Conservation (phyloP, 2,888 invertebrate species). For the Trichopria drosophilae region DNA sequence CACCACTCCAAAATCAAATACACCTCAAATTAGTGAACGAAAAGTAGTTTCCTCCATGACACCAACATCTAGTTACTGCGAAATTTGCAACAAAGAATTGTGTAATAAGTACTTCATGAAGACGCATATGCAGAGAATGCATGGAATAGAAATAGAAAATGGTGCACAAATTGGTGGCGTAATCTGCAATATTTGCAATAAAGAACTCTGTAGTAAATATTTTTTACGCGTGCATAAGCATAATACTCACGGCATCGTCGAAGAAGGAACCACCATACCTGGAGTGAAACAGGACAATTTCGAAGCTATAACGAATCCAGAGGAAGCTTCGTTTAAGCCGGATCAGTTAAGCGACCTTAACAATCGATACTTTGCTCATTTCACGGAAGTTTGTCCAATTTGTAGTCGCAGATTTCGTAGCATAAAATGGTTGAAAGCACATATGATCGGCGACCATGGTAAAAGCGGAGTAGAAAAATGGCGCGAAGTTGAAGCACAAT, state of each 20-base stretch:
- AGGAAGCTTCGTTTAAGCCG: constrained; percentile 61
- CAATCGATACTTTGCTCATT: constrained; percentile 69
- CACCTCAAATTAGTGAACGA: constrained; percentile 55
- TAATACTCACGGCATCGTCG: constrained; percentile 95
- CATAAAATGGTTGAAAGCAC: constrained; percentile 84
- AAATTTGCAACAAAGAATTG: constrained; percentile 96
- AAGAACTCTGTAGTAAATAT: constrained; percentile 97
- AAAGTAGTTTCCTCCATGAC: constrained; percentile 67
- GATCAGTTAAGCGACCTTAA: constrained; percentile 64
- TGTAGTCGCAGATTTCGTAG: constrained; percentile 87
- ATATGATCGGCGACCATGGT: constrained; percentile 84
- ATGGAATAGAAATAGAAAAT: constrained; percentile 91
- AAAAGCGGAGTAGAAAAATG: constrained; percentile 67
- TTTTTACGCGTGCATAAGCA: constrained; percentile 96
- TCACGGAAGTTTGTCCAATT: constrained; percentile 78
- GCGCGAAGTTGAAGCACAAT: constrained; percentile 64
- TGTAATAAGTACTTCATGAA: constrained; percentile 99
- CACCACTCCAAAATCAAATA: constrained; percentile 22
- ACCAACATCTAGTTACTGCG: constrained; percentile 87
- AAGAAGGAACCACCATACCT: constrained; percentile 65
- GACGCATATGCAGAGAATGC: constrained; percentile 99
- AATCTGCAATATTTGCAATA: constrained; percentile 96
- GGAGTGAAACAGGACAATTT: constrained; percentile 48
- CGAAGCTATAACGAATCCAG: constrained; percentile 39
- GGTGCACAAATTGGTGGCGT: constrained; percentile 91